Evolutionary conservation across 2,888 invertebrate genomes (phyloP).

Genomic region (Aelia acuminata): DNA sequence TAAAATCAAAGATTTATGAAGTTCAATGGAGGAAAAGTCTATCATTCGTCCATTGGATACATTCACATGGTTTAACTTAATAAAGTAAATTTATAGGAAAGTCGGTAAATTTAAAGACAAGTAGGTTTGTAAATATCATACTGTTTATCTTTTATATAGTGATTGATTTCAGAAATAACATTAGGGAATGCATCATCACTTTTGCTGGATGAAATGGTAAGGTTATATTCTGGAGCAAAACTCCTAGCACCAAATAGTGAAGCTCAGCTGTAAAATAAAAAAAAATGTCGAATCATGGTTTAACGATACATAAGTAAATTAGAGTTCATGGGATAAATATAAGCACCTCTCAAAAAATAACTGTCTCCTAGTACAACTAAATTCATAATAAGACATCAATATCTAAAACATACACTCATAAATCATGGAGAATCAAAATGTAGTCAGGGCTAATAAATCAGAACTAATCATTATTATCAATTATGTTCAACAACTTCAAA

Average conservation of each 20-base stretch:
- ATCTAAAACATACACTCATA: slow-evolving; percentile 13
- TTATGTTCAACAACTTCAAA: background rate
- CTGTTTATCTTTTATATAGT: background rate
- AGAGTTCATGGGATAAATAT: background rate
- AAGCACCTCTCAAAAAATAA: background rate
- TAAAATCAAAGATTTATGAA: background rate
- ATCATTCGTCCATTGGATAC: background rate
- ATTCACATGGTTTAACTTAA: background rate
- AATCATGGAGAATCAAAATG: background rate
- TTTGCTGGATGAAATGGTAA: background rate
- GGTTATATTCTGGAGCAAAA: background rate
- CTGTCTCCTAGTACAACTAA: background rate
- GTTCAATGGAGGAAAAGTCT: slow-evolving; percentile 4
- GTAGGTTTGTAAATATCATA: background rate
- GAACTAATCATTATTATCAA: background rate
- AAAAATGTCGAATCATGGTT: background rate
- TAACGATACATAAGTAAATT: background rate
- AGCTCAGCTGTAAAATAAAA: background rate
- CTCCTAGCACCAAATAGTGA: background rate
- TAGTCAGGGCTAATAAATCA: background rate
- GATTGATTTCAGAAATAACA: slow-evolving; percentile 31
- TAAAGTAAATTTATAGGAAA: background rate
- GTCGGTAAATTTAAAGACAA: no score
- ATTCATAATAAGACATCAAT: background rate
- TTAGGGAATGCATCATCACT: background rate